Evolutionary conservation across 2,888 invertebrate genomes (phyloP), one percentile per base, ranked within the genome.

Genomic region (Eupeodes latifasciatus): DNA sequence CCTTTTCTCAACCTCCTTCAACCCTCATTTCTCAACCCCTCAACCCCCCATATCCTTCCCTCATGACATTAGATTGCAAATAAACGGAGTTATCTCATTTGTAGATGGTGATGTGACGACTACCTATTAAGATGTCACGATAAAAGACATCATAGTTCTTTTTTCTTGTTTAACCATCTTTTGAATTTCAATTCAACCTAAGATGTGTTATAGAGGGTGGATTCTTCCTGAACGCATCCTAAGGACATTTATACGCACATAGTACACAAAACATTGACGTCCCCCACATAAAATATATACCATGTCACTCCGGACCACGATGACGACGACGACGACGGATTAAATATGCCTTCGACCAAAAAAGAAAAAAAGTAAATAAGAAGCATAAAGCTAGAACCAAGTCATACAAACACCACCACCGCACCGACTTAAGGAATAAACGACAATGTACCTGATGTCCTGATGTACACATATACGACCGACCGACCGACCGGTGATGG

Each of bases 91-190:
- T 88, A 88, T 88, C 88, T 88, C 81, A 81, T 88, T 88, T 88
- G 81, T 57, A 81, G 88, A 85, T 88, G 88, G 88, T 85, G 88
- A 81, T 85, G 85, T 85, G 88, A 88, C 85, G 88, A 85, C 62
- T 81, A 78, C 88, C 47, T 81, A 88, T 88, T 88, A 88, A 88
- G 88, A 88, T 88, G 81, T 69, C 81, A 81, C 62, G 88, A 88
- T 88, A 88, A 62, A 78, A 78, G 27, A n/a, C 40, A 55, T 80
- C 27, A 40, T 77, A 72, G 44, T 11, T 79, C 12, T 12, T 27
- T 59, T 59, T 47, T 44, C n/a, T 36, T 27, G 5, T 36, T 19
- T 12, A 40, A 16, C 53, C 19, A 61, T 61, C 64, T 80, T 72
- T 76, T 77, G 84, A 80, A 84, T 84, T 85, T 74, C 34, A 76